Evolutionary conservation across 2,888 invertebrate species (phyloP).

Genomic region (Drosophila merina): DNA sequence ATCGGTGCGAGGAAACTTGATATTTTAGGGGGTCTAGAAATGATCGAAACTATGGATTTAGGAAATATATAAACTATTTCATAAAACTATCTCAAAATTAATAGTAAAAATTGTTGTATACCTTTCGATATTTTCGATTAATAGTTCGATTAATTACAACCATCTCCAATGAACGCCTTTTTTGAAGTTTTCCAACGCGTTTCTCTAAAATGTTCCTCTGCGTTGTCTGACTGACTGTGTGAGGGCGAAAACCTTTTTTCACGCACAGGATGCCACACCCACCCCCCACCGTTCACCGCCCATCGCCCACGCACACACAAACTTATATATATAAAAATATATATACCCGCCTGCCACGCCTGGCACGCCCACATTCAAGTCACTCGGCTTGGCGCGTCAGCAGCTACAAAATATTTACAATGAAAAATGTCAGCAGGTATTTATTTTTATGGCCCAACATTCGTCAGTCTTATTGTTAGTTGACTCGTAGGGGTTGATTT

Average conservation of each 20-base stretch:
- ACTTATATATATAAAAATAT: not conserved
- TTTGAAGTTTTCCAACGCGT: slow-evolving; percentile 12
- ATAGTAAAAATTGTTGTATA: not conserved
- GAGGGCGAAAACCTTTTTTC: slow-evolving; percentile 58
- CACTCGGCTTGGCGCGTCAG: slow-evolving; percentile 66
- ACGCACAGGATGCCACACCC: slow-evolving; percentile 60
- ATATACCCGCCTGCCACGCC: not conserved
- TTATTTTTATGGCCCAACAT: slow-evolving; percentile 77
- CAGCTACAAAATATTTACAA: slow-evolving; percentile 79
- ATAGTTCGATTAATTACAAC: not conserved
- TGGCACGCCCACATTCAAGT: slow-evolving; percentile 50
- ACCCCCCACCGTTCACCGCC: not conserved
- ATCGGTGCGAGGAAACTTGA: too few species aligned
- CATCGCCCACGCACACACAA: not conserved
- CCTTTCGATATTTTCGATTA: not conserved
- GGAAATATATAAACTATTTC: too few species aligned
- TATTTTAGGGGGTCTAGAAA: too few species aligned
- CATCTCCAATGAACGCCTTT: not conserved
- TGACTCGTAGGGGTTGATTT: slow-evolving; percentile 24
- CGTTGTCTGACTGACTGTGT: slow-evolving; percentile 39
- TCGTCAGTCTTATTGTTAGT: slow-evolving; percentile 78
- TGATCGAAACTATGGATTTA: too few species aligned
- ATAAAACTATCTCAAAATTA: not conserved
- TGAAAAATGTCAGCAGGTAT: slow-evolving; percentile 80
- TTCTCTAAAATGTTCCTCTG: slow-evolving; percentile 37